Base-by-base conservation (phyloP, 2,797 vertebrate species). In the Oryzias dopingdopingensis region DNA sequence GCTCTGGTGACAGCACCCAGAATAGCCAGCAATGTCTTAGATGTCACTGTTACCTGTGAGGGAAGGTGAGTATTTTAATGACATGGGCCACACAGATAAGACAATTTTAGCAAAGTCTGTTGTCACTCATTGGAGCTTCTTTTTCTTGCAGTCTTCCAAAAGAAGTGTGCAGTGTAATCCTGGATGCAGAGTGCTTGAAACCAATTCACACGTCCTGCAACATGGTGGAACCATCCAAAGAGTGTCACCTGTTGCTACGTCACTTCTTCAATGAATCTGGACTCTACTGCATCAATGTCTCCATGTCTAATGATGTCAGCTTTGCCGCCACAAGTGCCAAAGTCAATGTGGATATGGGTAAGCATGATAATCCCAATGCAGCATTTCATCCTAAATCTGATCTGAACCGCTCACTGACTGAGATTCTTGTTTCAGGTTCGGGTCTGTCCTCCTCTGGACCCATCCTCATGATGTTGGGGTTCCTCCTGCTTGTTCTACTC, bases 281-380 rank as follows among this genome's bases (percentile, higher is more conserved):
- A 0, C 79, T 92, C 74, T 97, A 93, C 83, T 98, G 96, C 84
- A 91, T 97, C 78, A 97, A 96, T 20, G 92, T 98, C 71, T 95
- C 95, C 20, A 62, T 98, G 92, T 89, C 93, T 67, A 93, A 95
- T 49, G 90, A 92, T 10, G 91, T 93, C 69, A 93, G 94, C 61
- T 81, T 96, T 64, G 95, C 95, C 1, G 79, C 89, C 65, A 86
- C 94, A 59, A 96, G 90, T 68, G 87, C 96, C 50, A 94, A 89
- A 37, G 86, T 98, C 68, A 88, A 86, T 12, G 55, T 98, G 0
- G 89, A 89, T 76, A 88, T 92, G 76, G 88, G 94, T 93, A 71
- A 0, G 65, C 48, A 40, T 8, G 37, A 43, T 6, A 15, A 56
- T 6, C 24, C 5, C 20, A 10, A 1, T 10, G 0, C 16, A 55